Base-by-base conservation (phyloP, 2,888 invertebrate species). In the Patella pellucida region DNA sequence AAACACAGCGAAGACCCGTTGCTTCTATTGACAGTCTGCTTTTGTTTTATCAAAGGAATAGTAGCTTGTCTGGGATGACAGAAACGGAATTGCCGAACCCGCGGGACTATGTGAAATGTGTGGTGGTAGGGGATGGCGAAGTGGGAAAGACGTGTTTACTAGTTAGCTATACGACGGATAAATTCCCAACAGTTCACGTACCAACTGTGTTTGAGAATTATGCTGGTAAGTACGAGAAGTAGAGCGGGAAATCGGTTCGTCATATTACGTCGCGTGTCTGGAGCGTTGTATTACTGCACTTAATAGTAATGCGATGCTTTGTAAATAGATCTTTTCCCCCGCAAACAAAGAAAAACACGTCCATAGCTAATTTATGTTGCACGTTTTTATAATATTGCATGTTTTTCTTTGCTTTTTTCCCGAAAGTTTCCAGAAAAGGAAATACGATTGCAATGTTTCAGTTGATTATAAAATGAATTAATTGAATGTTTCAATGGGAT, bases 101-200 rank as follows among this genome's bases (percentile, higher is more conserved):
- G 19, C 23, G 62, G 16, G 73, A 73, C 62, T 78, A 71, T 62
- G 77, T 77, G 23, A 81, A 81, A 67, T 79, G 78, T 71, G 78
- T 79, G n/a, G 79, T 81, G 50, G 81, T 81, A 23, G 81, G 81
- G 15, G 81, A 81, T 68, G 80, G 80, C n/a, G 80, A 77, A 23
- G 80, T 81, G 23, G 81, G 81, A 12, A 81, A 81, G 68, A 81
- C 81, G 41, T 80, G 78, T 67, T 27, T 81, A 62, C 75, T 81
- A 16, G 72, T 79, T 14, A 76, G 77, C 31, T 81, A 81, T 70
- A 74, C 80, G 19, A 75, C 78, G 15, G 79, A 81, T 52, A 79
- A 74, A 52, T 80, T 81, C 68, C 81, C 81, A 14, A 78, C 77
- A 15, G 78, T 73, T 52, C 72, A 81, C 56, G 76, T 79, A 16